Base-by-base conservation (phyloP, 2,113 vertebrate species). In the Sander lucioperca region DNA sequence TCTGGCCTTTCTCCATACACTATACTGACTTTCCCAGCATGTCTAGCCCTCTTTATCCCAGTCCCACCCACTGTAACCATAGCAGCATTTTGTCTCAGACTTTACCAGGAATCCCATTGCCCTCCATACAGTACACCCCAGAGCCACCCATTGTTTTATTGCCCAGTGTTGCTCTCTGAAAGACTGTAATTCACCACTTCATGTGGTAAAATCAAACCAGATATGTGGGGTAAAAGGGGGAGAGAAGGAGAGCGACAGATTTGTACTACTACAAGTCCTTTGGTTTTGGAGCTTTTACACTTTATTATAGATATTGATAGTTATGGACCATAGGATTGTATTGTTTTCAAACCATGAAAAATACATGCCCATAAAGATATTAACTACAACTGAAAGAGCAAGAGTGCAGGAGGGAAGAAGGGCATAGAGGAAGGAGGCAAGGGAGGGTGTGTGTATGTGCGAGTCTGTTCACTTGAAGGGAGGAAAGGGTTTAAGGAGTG, bases 191-290 rank as follows among this genome's bases (percentile, higher is more conserved):
- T 90, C 75, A 56, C 64, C 5, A 39, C 93, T 80, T 87, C 80
- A 74, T 71, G 59, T 53, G 74, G 72, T 80, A 93, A 93, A 94
- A 95, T 90, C 87, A 89, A 92, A 93, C 90, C 93, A 94, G 91
- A 93, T 92, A 92, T 82, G 71, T 71, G 47, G 64, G 27, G 36
- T 72, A 27, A 68, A 57, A 66, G 18, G 19, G 68, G 53, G 53
- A 68, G 48, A 74, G 69, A 43, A 45, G 66, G 65, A 64, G 74
- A 47, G 16, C 27, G 36, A 81, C 80, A 58, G 56, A 79, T 54
- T 78, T 77, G 25, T 21, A 56, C 59, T 65, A 36, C 45, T 64
- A 51, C 47, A 73, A 50, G 51, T 50, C 18, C n/a, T 83, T 74
- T 75, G 71, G 69, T 65, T 82, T 79, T 88, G 73, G 65, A 82